Evolutionary conservation across 2,113 vertebrate genomes (phyloP).

Genomic region (Apodemus speciosus): DNA sequence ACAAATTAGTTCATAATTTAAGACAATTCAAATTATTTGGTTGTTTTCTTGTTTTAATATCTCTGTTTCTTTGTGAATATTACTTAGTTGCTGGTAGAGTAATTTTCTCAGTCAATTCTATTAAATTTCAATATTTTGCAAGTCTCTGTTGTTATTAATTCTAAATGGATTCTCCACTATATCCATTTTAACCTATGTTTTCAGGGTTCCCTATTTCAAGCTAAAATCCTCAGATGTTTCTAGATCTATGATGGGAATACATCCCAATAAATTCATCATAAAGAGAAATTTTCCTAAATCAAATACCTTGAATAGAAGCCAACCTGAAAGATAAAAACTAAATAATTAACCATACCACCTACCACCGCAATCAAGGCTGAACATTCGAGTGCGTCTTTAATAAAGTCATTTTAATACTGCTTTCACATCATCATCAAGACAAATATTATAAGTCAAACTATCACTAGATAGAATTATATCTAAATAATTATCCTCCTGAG

Average conservation of each 20-base stretch:
- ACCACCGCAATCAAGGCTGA: neutral
- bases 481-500: neutral
- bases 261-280: neutral
- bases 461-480: neutral
- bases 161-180: neutral
- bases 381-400: neutral
- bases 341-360: neutral
- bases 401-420: neutral
- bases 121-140: neutral
- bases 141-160: neutral
- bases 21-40: constrained; percentile 6
- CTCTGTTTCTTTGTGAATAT: neutral
- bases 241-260: neutral
- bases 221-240: neutral
- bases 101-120: neutral
- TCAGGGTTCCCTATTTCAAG: neutral
- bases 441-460: neutral
- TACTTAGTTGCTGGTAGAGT: neutral
- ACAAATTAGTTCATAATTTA: neutral
- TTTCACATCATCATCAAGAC: neutral
- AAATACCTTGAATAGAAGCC: neutral
- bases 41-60: neutral
- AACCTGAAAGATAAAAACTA: neutral
- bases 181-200: constrained; percentile 27
- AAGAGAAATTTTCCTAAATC: neutral